Percentiles rank a stretch among this genome's conserved stretches.
These are phyloP conservation scores for Acomys russatus DNA, from an alignment of 2,797 vertebrate genomes.

Conservation along the genomic window DNA sequence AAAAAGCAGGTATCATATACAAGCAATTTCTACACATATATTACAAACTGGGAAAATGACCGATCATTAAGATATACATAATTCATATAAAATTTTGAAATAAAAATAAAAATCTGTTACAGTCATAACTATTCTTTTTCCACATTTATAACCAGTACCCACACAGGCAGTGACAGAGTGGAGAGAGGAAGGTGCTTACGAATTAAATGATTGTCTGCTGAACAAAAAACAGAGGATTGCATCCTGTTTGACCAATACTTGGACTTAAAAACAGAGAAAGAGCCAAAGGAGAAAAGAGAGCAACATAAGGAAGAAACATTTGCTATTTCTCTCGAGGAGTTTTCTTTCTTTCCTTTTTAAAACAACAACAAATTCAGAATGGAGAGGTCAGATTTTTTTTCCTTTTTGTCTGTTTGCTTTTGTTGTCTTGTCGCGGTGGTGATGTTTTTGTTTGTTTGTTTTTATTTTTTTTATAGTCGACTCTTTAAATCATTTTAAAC, in stretches of 20 bases:
- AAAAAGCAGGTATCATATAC: slow-evolving; percentile 97
- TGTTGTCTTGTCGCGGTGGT: slow-evolving; percentile 80
- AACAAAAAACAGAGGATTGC: slow-evolving; percentile 96
- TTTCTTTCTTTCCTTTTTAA: slow-evolving; percentile 85
- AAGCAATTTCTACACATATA: slow-evolving; percentile 99
- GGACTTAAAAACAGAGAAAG: slow-evolving; percentile 90
- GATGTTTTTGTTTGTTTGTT: slow-evolving; percentile 76
- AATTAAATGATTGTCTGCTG: slow-evolving; percentile 99
- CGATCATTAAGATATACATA: slow-evolving; percentile 99
- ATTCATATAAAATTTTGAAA: slow-evolving; percentile 99
- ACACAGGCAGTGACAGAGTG: slow-evolving; percentile 99
- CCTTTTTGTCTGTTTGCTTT: slow-evolving; percentile 86
- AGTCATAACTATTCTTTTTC: slow-evolving; percentile 99
- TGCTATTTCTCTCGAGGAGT: slow-evolving; percentile 96
- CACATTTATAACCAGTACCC: slow-evolving; percentile 99
- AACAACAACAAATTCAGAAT: slow-evolving; percentile 88
- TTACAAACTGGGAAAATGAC: slow-evolving; percentile 99
- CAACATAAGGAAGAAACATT: slow-evolving; percentile 92
- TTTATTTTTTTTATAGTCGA: no score
- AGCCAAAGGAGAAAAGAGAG: slow-evolving; percentile 48
- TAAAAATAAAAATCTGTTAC: slow-evolving; percentile 99
- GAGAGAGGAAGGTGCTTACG: slow-evolving; percentile 99
- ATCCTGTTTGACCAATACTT: slow-evolving; percentile 94
- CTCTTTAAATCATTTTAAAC: slow-evolving; percentile 84
- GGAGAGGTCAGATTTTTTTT: slow-evolving; percentile 80